Percentiles rank a stretch among this genome's conserved stretches.
Evolutionary conservation across 2,113 vertebrate genomes (phyloP).

Genomic region (Oncorhynchus mykiss): DNA sequence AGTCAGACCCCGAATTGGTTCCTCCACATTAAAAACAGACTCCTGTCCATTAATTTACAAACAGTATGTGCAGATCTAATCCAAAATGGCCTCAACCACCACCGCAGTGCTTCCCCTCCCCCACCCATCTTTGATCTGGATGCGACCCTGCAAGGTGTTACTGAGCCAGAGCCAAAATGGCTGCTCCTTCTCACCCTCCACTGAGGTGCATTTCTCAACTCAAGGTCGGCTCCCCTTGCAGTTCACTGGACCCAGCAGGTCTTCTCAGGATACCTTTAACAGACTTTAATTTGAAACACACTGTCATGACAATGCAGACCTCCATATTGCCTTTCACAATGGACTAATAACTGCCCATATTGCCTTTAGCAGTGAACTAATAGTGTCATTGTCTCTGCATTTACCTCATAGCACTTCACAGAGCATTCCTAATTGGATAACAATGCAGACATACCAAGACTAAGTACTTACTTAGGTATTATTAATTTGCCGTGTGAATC

Average conservation of each 20-base stretch:
- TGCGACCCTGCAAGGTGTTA: conserved; percentile 4
- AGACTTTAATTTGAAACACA: conserved; percentile 37
- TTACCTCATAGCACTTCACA: too few relatives aligned
- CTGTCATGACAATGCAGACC: conserved; percentile 37
- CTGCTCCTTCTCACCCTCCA: conserved; percentile 27
- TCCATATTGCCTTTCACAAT: conserved; percentile 31
- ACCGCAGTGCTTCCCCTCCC: conserved; percentile 13
- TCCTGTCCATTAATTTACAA: background rate
- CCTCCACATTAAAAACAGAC: background rate
- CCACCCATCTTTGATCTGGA: conserved; percentile 7
- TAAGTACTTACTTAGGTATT: background rate
- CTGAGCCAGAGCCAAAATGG: conserved; percentile 43
- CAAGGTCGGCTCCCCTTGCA: conserved; percentile 30
- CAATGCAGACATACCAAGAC: background rate
- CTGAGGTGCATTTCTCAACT: conserved; percentile 57
- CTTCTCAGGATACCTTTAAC: conserved; percentile 48
- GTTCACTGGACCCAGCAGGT: conserved; percentile 27
- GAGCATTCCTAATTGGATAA: too few relatives aligned
- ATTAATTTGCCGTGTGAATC: background rate
- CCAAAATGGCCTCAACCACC: background rate
- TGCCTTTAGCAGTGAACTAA: conserved; percentile 41
- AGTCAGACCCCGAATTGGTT: background rate
- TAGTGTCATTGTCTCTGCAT: background rate
- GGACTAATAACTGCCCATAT: conserved; percentile 25
- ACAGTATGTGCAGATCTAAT: background rate